Conservation (phyloP, 2,797 vertebrate species). For the Tokudaia tokunoshimensis region DNA sequence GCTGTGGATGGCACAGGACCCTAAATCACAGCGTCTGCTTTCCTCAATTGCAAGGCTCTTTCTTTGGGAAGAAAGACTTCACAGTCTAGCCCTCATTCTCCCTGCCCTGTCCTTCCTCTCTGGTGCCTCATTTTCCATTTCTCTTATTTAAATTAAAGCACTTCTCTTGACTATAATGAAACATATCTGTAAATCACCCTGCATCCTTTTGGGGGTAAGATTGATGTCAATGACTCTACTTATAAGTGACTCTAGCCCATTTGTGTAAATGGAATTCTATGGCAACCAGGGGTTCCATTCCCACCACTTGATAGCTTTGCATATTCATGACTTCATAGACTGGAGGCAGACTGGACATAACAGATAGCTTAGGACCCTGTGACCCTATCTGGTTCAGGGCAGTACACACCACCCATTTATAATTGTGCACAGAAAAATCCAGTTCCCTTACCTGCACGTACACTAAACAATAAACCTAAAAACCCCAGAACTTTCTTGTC, state of each 20-base stretch:
- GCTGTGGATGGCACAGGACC: not conserved
- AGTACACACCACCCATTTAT: not conserved
- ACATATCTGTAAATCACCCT: not conserved
- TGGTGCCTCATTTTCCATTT: not conserved
- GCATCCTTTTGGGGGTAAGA: not conserved
- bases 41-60: not conserved
- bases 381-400: not conserved
- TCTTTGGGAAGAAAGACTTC: not conserved
- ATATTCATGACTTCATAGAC: not conserved
- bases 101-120: slow-evolving; percentile 12
- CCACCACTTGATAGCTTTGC: not conserved
- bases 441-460: not conserved
- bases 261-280: not conserved
- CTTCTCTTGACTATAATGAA: not conserved
- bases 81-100: not conserved
- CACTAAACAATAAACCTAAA: not conserved
- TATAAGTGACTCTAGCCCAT: not conserved
- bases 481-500: not conserved
- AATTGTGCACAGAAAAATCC: not conserved
- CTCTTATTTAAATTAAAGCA: slow-evolving; percentile 40
- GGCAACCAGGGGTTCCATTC: not conserved
- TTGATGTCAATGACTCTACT: not conserved
- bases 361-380: not conserved
- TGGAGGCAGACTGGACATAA: not conserved
- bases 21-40: slow-evolving; percentile 40